These are phyloP conservation scores for Gryllus longicercus DNA, from an alignment of 2,888 invertebrate species.

Conservation along the genomic window DNA sequence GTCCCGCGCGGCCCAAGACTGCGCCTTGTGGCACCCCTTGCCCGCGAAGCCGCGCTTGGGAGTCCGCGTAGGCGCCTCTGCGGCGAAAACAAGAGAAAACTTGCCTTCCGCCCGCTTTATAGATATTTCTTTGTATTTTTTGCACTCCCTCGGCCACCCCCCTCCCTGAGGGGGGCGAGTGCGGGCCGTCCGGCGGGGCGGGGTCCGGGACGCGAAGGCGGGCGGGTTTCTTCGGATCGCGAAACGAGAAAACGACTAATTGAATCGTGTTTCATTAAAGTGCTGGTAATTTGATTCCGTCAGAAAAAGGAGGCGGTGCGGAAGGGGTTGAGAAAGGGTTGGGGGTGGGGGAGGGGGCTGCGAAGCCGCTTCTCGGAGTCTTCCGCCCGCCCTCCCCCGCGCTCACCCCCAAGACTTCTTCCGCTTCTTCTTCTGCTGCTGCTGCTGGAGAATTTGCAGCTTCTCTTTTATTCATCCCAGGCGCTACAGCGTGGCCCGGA, in stretches of 20 bases:
- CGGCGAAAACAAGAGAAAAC: conserved; percentile 22
- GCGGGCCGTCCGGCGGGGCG: not conserved
- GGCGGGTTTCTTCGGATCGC: conserved; percentile 27
- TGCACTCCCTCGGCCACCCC: not conserved
- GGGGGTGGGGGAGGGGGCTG: not conserved
- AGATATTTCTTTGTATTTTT: conserved; percentile 19
- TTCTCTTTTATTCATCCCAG: too few species aligned
- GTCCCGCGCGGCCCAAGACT: too few species aligned
- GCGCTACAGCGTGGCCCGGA: too few species aligned
- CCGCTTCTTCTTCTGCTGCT: too few species aligned
- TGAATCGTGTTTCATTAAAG: conserved; percentile 37
- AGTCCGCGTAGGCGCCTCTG: not conserved
- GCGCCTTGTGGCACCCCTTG: too few species aligned
- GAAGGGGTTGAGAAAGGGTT: not conserved
- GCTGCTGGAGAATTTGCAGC: too few species aligned
- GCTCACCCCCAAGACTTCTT: too few species aligned
- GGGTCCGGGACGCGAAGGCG: not conserved
- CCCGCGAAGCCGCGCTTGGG: too few species aligned
- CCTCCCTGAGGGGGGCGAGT: too few species aligned
- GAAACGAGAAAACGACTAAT: conserved; percentile 37
- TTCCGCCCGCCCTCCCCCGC: too few species aligned
- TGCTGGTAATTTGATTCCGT: conserved; percentile 36
- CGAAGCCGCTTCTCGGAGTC: too few species aligned
- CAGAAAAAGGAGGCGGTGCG: conserved; percentile 25
- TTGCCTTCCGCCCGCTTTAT: not conserved